Conservation (phyloP, 23 tunicate genomes). For the Clavelina lepadiformis region DNA sequence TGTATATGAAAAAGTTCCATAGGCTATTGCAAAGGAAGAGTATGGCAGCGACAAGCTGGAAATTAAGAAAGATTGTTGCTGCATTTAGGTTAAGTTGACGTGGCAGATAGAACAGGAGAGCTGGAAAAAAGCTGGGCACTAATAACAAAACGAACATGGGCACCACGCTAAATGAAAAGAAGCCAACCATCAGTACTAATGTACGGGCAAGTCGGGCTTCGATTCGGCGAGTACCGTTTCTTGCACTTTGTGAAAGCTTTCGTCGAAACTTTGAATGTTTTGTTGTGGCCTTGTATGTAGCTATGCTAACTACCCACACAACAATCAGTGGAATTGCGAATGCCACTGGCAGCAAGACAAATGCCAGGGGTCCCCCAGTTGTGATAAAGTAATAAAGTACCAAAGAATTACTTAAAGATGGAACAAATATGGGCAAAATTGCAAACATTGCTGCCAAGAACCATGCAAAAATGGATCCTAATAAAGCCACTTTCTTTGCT, state of each 20-base stretch:
- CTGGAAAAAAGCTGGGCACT: slow-evolving; percentile 25
- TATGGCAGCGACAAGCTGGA: slow-evolving; percentile 31
- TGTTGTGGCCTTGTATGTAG: slow-evolving; percentile 36
- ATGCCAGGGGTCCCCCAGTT: slow-evolving; percentile 14
- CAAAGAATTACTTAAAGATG: slow-evolving; percentile 29
- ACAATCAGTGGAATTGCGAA: slow-evolving; percentile 46
- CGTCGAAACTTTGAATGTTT: slow-evolving; percentile 42
- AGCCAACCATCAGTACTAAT: slow-evolving; percentile 61
- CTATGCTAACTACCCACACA: slow-evolving; percentile 56
- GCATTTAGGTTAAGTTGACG: slow-evolving; percentile 8
- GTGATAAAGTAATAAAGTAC: slow-evolving; percentile 34
- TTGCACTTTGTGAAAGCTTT: slow-evolving; percentile 17
- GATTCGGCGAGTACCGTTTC: slow-evolving; percentile 2
- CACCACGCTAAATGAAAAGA: slow-evolving; percentile 42
- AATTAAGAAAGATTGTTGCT: background rate
- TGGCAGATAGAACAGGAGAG: too few relatives aligned
- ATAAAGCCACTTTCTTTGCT: slow-evolving; percentile 48
- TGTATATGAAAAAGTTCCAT: slow-evolving; percentile 80
- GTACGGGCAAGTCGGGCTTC: slow-evolving; percentile 65
- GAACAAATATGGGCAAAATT: slow-evolving; percentile 40
- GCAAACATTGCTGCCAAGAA: slow-evolving; percentile 37
- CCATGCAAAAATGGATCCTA: slow-evolving; percentile 41
- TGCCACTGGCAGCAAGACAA: slow-evolving; percentile 31
- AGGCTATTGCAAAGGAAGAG: slow-evolving; percentile 55
- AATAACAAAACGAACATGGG: slow-evolving; percentile 38